Evolutionary conservation across 2,113 vertebrate genomes (phyloP).

Genomic region (Nerophis lumbriciformis): DNA sequence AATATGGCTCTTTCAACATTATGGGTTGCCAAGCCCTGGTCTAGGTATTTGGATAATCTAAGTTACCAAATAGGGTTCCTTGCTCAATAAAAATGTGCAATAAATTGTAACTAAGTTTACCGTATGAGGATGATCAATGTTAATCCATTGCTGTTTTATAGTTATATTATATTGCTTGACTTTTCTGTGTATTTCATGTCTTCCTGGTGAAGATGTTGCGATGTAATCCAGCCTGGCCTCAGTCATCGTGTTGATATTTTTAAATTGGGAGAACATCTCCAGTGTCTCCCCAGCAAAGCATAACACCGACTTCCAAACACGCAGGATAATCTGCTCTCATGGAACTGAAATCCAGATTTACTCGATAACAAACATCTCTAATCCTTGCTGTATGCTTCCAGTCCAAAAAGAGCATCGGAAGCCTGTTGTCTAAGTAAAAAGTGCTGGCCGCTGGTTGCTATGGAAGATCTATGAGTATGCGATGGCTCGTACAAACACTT

Average conservation of each 20-base stretch:
- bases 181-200: conserved; percentile 1
- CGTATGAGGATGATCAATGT: neutral
- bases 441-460: conserved; percentile 12
- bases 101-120: neutral
- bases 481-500: conserved; percentile 17
- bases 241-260: conserved; percentile 42
- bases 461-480: conserved; percentile 4
- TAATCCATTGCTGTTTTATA: neutral
- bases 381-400: conserved; percentile 44
- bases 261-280: conserved; percentile 33
- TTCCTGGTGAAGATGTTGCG: conserved; percentile 21
- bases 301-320: conserved; percentile 47
- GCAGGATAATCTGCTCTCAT: conserved; percentile 53
- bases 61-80: neutral
- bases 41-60: neutral
- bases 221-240: conserved; percentile 29
- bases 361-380: conserved; percentile 50
- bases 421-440: conserved; percentile 18
- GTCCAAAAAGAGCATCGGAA: conserved; percentile 29
- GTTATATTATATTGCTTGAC: neutral
- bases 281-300: conserved; percentile 38
- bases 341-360: conserved; percentile 45
- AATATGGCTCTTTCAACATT: too few species aligned
- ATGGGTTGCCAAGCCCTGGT: too few species aligned
- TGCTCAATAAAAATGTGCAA: neutral